Evolutionary conservation across 2,888 invertebrate genomes (phyloP), one percentile per base, ranked within the genome.

Genomic region (Harmothoe impar): DNA sequence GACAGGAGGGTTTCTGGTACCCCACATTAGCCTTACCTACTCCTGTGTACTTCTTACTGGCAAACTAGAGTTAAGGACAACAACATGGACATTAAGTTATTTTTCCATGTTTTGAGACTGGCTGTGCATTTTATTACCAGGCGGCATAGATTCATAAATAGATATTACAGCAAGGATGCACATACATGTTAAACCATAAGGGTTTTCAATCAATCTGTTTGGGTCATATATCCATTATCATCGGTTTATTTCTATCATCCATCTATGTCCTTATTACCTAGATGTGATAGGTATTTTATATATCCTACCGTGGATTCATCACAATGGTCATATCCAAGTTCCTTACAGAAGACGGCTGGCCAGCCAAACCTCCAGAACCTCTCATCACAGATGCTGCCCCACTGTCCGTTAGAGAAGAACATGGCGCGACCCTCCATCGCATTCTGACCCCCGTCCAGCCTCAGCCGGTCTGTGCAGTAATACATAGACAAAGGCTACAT

Each of bases 321-420:
- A 62, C 62, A 62, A 20, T 62, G 62, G 62, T 62, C 62, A n/a
- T 62, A 62, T 62, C 62, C 78, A 23, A 78, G 31, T 29, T 78
- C 78, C 31, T 29, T 35, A 78, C 78, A 78, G 78, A 78, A 78
- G 31, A 78, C 78, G n/a, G 20, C 35, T 10, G 78, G 31, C 78
- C 31, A 78, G 78, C 78, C 31, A 29, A 20, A 25, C 5, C 29
- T 3, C 25, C 20, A 25, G 31, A 78, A 78, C 3, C 33, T 23
- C 20, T 29, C 78, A 25, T 84, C 84, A 84, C 84, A 84, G n/a
- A 84, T 43, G 17, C 35, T 35, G 0, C 84, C 84, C 84, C 84
- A 84, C 25, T 84, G 20, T 20, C 84, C 43, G 25, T 84, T 84
- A 23, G 35, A 23, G 51, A 35, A 84, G 84, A 43, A 84, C 84